phyloP scores from a whole-genome alignment of 2,113 vertebrate species.

The Chiloscyllium plagiosum region DNA sequence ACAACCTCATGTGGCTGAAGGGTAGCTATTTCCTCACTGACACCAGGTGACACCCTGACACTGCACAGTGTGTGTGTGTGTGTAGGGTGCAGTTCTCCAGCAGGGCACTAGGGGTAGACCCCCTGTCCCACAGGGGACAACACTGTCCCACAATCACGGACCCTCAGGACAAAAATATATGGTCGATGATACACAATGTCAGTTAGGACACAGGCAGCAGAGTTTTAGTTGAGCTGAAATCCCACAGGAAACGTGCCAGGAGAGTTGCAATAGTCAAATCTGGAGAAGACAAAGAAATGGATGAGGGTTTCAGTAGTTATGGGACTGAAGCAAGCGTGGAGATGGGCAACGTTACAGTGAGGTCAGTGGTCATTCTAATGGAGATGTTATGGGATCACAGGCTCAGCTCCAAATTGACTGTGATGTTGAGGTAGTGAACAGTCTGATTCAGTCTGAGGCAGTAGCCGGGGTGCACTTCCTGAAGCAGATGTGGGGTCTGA shows the following conservation, averaged over 20 bases:
- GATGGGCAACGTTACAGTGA: too few species aligned
- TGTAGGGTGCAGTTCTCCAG: neutral
- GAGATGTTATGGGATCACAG: too few species aligned
- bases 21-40: too few species aligned
- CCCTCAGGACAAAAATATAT: neutral
- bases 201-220: neutral
- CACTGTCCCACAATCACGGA: neutral
- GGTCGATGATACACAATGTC: too few species aligned
- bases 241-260: neutral
- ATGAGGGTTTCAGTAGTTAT: neutral
- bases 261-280: neutral
- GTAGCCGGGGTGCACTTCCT: neutral
- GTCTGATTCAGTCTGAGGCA: neutral
- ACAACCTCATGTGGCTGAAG: neutral
- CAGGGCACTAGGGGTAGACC: neutral
- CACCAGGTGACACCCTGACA: neutral
- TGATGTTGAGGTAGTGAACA: neutral
- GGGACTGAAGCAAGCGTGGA: neutral
- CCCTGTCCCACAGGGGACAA: too few species aligned
- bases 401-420: neutral
- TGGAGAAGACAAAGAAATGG: neutral
- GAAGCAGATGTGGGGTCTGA: neutral
- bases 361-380: neutral
- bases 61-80: neutral
- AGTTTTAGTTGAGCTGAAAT: neutral